Conservation (phyloP, 1,140 invertebrate species). For the Trichonephila inaurata region DNA sequence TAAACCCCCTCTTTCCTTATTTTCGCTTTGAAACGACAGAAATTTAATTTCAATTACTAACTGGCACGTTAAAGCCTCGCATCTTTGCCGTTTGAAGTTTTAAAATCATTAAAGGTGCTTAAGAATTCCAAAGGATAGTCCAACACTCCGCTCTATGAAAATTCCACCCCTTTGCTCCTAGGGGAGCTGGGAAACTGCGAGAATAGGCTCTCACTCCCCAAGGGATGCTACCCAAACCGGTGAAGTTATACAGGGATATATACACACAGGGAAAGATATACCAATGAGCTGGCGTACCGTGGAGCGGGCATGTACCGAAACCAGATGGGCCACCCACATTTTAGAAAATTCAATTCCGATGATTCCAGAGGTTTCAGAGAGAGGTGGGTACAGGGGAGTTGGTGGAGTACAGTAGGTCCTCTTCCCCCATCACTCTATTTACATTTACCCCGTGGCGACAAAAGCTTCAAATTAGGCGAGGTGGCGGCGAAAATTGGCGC, state of each 20-base stretch:
- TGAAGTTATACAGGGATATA: background rate
- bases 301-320: slow-evolving; percentile 38
- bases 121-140: background rate
- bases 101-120: slow-evolving; percentile 63
- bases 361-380: slow-evolving; percentile 26
- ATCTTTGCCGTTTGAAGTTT: slow-evolving; percentile 40
- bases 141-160: background rate
- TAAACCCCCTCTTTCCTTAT: no score
- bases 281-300: background rate
- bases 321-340: slow-evolving; percentile 65
- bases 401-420: background rate
- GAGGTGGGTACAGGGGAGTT: background rate
- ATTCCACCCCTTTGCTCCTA: background rate
- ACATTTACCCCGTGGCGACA: slow-evolving; percentile 75
- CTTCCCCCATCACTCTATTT: slow-evolving; percentile 45
- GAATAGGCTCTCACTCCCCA: background rate
- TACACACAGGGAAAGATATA: background rate
- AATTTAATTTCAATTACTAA: slow-evolving; percentile 31
- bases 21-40: no score
- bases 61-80: background rate
- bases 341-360: slow-evolving; percentile 73
- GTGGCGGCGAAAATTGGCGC: slow-evolving; percentile 74
- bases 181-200: background rate
- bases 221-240: background rate
- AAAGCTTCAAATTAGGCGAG: slow-evolving; percentile 74